phyloP scores from a whole-genome alignment of 2,797 vertebrate genomes.

The Schizopygopsis malacanthus region DNA sequence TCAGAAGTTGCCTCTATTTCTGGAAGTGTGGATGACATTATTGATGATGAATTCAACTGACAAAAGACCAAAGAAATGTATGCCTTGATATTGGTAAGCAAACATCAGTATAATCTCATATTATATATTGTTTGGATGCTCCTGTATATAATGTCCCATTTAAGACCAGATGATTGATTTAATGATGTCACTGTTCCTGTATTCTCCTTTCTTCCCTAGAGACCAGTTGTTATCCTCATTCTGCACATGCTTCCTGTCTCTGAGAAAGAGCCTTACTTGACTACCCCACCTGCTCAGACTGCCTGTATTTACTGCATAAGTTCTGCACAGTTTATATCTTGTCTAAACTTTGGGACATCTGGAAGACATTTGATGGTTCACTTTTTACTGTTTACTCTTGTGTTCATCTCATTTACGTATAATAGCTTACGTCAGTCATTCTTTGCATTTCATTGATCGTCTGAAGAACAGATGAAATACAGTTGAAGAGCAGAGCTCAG shows the following conservation, averaged over 20 bases:
- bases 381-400: neutral
- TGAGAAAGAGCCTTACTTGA: constrained; percentile 52
- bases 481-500: constrained; percentile 50
- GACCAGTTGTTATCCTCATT: constrained; percentile 60
- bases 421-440: neutral
- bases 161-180: neutral
- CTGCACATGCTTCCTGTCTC: constrained; percentile 50
- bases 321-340: constrained; percentile 1
- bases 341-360: neutral
- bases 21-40: constrained; percentile 78
- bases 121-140: neutral
- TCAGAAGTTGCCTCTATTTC: constrained; percentile 83
- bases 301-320: constrained; percentile 26
- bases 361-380: neutral
- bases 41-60: constrained; percentile 74
- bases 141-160: constrained; percentile 2
- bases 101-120: neutral
- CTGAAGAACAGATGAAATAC: constrained; percentile 23
- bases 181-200: neutral
- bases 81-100: constrained; percentile 53
- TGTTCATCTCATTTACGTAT: constrained; percentile 13
- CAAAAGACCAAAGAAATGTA: constrained; percentile 69
- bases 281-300: constrained; percentile 48
- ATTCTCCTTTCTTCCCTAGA: neutral
- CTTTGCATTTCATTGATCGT: constrained; percentile 16